Percentiles rank a stretch among this genome's conserved stretches.
These are phyloP conservation scores for Rhinopomastus cyanomelas DNA, from an alignment of 2,113 vertebrate species.

Conservation along the genomic window DNA sequence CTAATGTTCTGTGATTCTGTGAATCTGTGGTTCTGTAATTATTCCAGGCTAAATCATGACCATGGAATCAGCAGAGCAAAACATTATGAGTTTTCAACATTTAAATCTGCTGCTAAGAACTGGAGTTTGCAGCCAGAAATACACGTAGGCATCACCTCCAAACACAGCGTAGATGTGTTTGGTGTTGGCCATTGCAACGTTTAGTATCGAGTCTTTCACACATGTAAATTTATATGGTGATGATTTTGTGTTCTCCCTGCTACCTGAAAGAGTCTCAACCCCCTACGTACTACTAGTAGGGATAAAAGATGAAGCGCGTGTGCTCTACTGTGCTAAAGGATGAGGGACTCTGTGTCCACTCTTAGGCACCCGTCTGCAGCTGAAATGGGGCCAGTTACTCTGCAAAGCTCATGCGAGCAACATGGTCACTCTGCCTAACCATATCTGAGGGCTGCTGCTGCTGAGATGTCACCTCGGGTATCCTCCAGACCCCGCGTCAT, in stretches of 20 bases:
- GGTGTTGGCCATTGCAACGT: not conserved
- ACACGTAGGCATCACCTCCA: not conserved
- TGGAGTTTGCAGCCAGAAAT: not conserved
- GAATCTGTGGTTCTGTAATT: too few relatives aligned
- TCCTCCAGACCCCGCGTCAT: not conserved
- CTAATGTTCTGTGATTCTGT: too few relatives aligned
- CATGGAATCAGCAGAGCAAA: not conserved
- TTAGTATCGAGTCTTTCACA: not conserved
- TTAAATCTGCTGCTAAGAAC: not conserved
- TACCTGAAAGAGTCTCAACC: not conserved
- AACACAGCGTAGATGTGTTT: not conserved
- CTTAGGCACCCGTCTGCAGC: not conserved
- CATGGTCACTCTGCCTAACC: fast-evolving
- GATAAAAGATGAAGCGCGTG: not conserved
- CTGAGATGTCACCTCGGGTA: not conserved
- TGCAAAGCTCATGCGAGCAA: not conserved
- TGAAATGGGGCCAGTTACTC: not conserved
- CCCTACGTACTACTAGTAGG: not conserved
- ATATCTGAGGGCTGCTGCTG: not conserved
- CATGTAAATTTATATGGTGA: not conserved
- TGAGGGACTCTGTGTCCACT: not conserved
- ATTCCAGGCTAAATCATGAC: not conserved
- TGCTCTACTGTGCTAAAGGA: not conserved
- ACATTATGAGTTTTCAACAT: not conserved
- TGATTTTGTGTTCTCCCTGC: not conserved